Evolutionary conservation across 53 echinoderm and acorn worm species (phyloP).

Genomic region (Pentamera pediparva): DNA sequence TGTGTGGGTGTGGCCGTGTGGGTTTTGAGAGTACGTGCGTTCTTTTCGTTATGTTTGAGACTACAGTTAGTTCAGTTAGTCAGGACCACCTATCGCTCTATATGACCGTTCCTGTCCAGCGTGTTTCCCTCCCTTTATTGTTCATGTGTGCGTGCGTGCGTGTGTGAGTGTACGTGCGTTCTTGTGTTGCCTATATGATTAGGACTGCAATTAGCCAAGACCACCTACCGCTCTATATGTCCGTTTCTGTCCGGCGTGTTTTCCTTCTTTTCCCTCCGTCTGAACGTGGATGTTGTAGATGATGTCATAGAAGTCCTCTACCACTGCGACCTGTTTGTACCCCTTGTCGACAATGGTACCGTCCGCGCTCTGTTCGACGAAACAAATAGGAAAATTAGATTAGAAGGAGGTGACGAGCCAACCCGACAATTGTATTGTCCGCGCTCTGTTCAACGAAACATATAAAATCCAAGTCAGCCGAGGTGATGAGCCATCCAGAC

Average conservation of each 20-base stretch:
- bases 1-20: too few relatives aligned
- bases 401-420: too few relatives aligned
- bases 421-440: too few relatives aligned
- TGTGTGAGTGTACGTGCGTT: too few relatives aligned
- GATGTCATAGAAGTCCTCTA: constrained; percentile 89
- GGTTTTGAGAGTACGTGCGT: too few relatives aligned
- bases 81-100: constrained; percentile 64
- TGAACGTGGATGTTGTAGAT: constrained; percentile 90
- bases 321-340: constrained; percentile 88
- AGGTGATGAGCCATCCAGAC: too few relatives aligned
- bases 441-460: too few relatives aligned
- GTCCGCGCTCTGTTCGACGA: constrained; percentile 57
- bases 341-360: constrained; percentile 86
- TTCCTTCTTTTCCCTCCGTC: constrained; percentile 75
- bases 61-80: not conserved
- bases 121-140: constrained; percentile 74
- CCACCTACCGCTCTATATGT: constrained; percentile 90
- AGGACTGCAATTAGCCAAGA: not conserved
- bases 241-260: constrained; percentile 93
- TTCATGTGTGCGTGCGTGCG: too few relatives aligned
- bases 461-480: too few relatives aligned
- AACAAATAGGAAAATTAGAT: not conserved
- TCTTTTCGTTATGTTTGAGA: too few relatives aligned
- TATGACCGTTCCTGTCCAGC: constrained; percentile 90
- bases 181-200: not conserved